Base-by-base conservation (phyloP, 2,888 invertebrate species). In the Pollenia angustigena region DNA sequence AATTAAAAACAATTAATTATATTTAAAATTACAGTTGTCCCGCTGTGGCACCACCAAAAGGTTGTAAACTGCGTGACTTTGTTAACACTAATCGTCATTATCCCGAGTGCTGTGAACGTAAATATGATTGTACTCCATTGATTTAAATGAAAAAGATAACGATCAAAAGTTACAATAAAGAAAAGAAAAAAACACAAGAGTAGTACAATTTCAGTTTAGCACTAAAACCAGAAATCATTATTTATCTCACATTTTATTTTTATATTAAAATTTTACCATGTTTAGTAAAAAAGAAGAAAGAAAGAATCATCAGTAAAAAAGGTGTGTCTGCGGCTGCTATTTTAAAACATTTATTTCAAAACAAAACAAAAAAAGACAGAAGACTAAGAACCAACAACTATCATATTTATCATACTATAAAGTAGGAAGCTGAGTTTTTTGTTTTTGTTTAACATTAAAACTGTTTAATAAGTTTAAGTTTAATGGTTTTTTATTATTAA, bases 61-160 rank as follows among this genome's bases (percentile, higher is more conserved):
- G 92, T 74, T 92, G 92, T 88, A 92, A 91, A 88, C 85, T 81
- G 85, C 92, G 92, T 32, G 91, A 91, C 74, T 92, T 92, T 85
- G 90, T 90, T 54, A 89, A 92, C 87, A 89, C 81, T n/a, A 89
- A 92, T 23, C 92, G 91, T 44, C 11, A 18, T 1, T 92, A 75
- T 83, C 92, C 92, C 6, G 89, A 75, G 0, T 92, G 92, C 87
- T 92, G 92, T 79, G 91, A 92, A 78, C 92, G 92, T 14, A 7
- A 64, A 40, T 90, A 91, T 82, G 92, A 92, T 42, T 92, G 92
- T 79, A 88, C 4, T 42, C 89, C 89, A 79, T 88, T 82, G 40
- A 90, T 92, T 85, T 92, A 87, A 74, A 54, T 4, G 4, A 16
- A 46, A n/a, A 9, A 10, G 1, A n/a, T 10, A 58, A 48, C 0